Conservation (phyloP, 2,797 vertebrate genomes). For the Sorex maritimensis region DNA sequence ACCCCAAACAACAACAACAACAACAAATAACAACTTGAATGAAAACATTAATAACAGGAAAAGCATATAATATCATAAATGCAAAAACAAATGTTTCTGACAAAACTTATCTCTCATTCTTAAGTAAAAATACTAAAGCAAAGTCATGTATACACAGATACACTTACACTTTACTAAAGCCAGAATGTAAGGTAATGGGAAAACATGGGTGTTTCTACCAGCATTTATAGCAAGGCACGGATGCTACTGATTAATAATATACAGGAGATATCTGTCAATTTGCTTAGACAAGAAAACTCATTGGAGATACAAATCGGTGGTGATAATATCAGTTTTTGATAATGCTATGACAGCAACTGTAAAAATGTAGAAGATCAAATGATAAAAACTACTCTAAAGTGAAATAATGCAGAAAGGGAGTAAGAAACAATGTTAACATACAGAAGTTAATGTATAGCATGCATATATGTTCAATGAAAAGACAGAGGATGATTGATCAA, state of each 20-base stretch:
- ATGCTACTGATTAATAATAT: neutral
- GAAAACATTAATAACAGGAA: too few relatives aligned
- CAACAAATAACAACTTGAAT: too few relatives aligned
- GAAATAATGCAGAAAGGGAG: neutral
- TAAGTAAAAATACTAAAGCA: constrained; percentile 12
- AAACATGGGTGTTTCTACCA: neutral
- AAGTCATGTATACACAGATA: neutral
- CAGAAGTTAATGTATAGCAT: neutral
- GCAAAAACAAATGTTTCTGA: too few relatives aligned
- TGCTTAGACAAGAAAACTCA: neutral
- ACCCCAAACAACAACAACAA: neutral
- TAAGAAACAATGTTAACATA: neutral
- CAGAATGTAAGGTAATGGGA: neutral
- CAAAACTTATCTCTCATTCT: neutral
- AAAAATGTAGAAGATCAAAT: constrained; percentile 1
- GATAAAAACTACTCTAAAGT: constrained; percentile 22
- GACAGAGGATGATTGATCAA: neutral
- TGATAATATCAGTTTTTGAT: neutral
- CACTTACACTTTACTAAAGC: neutral
- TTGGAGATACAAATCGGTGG: neutral
- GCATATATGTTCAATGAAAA: neutral
- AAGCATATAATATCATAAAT: too few relatives aligned
- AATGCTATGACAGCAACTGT: neutral
- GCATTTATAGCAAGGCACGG: constrained; percentile 16
- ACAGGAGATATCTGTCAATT: neutral